Conservation (phyloP, 2,797 vertebrate species). For the Alcedo quadribrachys region DNA sequence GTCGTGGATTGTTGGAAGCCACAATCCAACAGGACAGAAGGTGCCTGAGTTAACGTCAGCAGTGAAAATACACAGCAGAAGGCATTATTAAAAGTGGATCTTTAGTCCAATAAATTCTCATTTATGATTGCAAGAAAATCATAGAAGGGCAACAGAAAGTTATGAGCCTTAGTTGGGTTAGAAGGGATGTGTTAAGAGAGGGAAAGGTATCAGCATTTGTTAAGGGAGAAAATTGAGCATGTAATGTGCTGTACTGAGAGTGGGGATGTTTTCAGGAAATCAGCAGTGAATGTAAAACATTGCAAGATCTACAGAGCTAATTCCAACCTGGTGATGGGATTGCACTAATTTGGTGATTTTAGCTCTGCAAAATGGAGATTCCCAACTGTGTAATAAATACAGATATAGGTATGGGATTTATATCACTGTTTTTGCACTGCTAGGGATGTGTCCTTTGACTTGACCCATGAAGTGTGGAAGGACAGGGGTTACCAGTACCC, state of each 20-base stretch:
- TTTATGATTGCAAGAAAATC: constrained; percentile 33
- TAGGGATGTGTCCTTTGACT: not conserved
- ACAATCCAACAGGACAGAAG: constrained; percentile 41
- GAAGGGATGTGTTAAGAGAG: not conserved
- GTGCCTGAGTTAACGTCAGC: constrained; percentile 34
- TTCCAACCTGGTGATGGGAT: not conserved
- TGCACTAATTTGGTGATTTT: not conserved
- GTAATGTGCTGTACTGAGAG: not conserved
- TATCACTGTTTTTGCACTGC: not conserved
- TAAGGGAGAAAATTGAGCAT: not conserved
- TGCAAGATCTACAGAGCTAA: not conserved
- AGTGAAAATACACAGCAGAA: constrained; percentile 40
- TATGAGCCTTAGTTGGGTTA: not conserved
- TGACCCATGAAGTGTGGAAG: not conserved
- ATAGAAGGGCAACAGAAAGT: constrained; percentile 4
- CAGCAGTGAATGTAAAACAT: not conserved
- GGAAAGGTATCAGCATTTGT: not conserved
- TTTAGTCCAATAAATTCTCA: constrained; percentile 14
- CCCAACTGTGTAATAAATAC: not conserved
- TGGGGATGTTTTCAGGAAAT: not conserved
- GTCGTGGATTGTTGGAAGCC: not conserved
- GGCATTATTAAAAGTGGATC: constrained; percentile 34
- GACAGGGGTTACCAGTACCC: not conserved
- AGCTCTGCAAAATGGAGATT: not conserved
- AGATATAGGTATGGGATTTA: not conserved